phyloP scores from a whole-genome alignment of 2,113 vertebrate species.

The Chloebia gouldiae region DNA sequence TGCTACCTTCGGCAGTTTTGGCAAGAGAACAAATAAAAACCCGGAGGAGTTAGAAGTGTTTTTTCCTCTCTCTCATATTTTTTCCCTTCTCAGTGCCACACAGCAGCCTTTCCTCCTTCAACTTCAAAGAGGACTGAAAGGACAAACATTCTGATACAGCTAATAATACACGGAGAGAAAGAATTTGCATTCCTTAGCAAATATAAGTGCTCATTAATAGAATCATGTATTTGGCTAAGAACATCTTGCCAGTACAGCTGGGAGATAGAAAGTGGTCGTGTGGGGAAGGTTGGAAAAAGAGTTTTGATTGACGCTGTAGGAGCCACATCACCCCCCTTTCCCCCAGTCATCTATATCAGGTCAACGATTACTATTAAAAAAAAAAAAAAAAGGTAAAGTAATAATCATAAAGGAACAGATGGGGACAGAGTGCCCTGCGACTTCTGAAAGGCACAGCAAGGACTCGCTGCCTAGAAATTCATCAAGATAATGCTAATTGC shows the following conservation, averaged over 20 bases:
- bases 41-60: background rate
- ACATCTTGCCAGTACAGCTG: slow-evolving; percentile 51
- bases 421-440: slow-evolving; percentile 23
- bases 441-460: slow-evolving; percentile 54
- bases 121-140: slow-evolving; percentile 43
- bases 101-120: slow-evolving; percentile 3
- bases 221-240: slow-evolving; percentile 57
- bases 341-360: background rate
- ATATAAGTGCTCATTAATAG: slow-evolving; percentile 63
- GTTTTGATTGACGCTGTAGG: slow-evolving; percentile 35
- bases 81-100: slow-evolving; percentile 33
- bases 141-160: slow-evolving; percentile 56
- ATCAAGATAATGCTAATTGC: slow-evolving; percentile 18
- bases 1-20: background rate
- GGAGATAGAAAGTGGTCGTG: background rate
- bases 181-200: slow-evolving; percentile 51
- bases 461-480: slow-evolving; percentile 12
- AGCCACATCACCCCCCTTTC: background rate
- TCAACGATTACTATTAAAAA: slow-evolving; percentile 4
- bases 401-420: slow-evolving; percentile 49
- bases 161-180: slow-evolving; percentile 29
- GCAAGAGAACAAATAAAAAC: slow-evolving; percentile 19
- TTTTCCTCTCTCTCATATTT: background rate
- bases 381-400: background rate
- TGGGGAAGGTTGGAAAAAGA: background rate